Conservation (phyloP, 2,113 vertebrate genomes). For the Pelobates fuscus region DNA sequence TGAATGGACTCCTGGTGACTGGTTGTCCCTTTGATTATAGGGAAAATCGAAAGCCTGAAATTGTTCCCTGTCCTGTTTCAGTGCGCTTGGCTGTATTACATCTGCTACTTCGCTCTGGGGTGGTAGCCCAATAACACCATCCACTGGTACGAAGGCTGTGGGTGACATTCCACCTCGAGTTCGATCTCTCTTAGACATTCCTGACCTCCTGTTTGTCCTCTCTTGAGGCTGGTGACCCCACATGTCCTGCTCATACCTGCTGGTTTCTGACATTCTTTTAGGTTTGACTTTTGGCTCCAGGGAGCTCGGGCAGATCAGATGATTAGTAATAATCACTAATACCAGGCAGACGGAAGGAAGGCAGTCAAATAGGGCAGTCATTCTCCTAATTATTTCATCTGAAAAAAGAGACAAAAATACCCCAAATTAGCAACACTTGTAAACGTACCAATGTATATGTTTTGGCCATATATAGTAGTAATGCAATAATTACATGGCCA, state of each 20-base stretch:
- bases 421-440: conserved; percentile 5
- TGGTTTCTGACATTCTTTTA: conserved; percentile 2
- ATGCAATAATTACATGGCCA: too few relatives aligned
- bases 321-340: conserved; percentile 7
- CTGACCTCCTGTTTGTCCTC: conserved; percentile 8
- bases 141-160: neutral
- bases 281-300: conserved; percentile 26
- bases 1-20: conserved; percentile 65
- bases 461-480: too few relatives aligned
- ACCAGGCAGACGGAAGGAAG: neutral
- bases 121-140: neutral
- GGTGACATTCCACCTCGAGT: conserved; percentile 1
- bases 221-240: conserved; percentile 20
- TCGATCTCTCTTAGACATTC: conserved; percentile 12
- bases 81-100: conserved; percentile 61
- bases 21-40: conserved; percentile 66
- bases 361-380: neutral
- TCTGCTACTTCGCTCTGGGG: conserved; percentile 4
- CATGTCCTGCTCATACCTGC: conserved; percentile 18
- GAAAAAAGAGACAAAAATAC: neutral
- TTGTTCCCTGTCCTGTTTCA: conserved; percentile 63
- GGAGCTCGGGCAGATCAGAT: neutral
- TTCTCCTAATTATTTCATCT: conserved; percentile 22
- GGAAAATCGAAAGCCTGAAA: conserved; percentile 65
- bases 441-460: too few relatives aligned